Evolutionary conservation across 2,888 invertebrate genomes (phyloP).

Genomic region (Zaprionus obscuricornis): DNA sequence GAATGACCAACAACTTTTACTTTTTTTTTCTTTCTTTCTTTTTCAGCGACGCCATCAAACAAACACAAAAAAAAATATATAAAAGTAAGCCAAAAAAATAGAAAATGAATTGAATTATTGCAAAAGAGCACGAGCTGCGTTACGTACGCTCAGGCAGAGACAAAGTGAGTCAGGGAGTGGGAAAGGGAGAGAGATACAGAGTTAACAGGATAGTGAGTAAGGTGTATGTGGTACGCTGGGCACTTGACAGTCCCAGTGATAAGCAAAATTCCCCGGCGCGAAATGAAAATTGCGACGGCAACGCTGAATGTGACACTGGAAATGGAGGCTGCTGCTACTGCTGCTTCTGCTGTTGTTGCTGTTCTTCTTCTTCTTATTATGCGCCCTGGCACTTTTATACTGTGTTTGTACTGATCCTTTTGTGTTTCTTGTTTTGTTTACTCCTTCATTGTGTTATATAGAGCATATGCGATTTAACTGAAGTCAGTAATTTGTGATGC

Average conservation of each 20-base stretch:
- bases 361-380: slow-evolving; percentile 67
- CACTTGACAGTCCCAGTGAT: slow-evolving; percentile 74
- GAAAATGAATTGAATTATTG: slow-evolving; percentile 82
- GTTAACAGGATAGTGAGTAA: slow-evolving; percentile 10
- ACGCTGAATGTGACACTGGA: slow-evolving; percentile 13
- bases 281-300: slow-evolving; percentile 64
- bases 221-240: slow-evolving; percentile 43
- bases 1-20: slow-evolving; percentile 61
- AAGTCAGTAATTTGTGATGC: too few species aligned
- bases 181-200: slow-evolving; percentile 1
- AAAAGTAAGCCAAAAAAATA: slow-evolving; percentile 76
- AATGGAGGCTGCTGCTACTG: slow-evolving; percentile 36
- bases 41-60: slow-evolving; percentile 61
- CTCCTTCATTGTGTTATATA: not conserved
- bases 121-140: slow-evolving; percentile 65
- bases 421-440: slow-evolving; percentile 47
- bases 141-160: not conserved
- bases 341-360: slow-evolving; percentile 11
- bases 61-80: slow-evolving; percentile 23
- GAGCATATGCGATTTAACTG: too few species aligned
- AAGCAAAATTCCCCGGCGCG: slow-evolving; percentile 71
- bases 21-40: slow-evolving; percentile 31
- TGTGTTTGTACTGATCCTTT: slow-evolving; percentile 9
- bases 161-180: too few species aligned
- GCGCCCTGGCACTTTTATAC: slow-evolving; percentile 38